These are phyloP conservation scores for Manis crassicaudata DNA, from an alignment of 2,797 vertebrate genomes.

Conservation along the genomic window DNA sequence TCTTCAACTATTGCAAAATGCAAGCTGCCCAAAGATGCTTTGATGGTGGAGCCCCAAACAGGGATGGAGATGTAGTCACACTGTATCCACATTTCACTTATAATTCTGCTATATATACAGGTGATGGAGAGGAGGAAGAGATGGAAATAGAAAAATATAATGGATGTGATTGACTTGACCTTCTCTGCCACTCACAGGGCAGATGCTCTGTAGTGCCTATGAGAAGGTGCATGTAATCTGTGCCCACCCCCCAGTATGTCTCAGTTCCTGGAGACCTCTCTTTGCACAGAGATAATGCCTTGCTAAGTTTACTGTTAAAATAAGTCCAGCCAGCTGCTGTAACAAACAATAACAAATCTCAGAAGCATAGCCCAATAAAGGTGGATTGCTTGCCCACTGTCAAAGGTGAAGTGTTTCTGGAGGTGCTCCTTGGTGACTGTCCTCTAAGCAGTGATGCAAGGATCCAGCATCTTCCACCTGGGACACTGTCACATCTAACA, in stretches of 20 bases:
- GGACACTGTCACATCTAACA: neutral
- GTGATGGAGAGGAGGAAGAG: neutral
- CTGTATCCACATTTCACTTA: neutral
- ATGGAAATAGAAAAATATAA: neutral
- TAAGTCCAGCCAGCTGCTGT: neutral
- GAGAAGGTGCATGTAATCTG: neutral
- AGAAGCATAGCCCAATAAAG: neutral
- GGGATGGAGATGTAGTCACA: neutral
- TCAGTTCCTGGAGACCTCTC: neutral
- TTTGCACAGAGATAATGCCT: neutral
- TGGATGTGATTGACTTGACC: neutral
- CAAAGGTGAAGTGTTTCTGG: neutral
- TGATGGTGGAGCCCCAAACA: neutral
- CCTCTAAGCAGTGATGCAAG: neutral
- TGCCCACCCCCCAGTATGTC: neutral
- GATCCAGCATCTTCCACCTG: neutral
- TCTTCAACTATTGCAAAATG: constrained; percentile 26
- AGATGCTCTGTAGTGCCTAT: neutral
- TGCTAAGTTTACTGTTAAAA: neutral
- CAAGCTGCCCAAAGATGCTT: constrained; percentile 7
- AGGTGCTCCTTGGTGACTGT: neutral
- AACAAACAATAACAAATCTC: neutral
- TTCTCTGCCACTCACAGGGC: neutral
- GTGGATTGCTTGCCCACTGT: neutral
- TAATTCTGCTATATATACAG: neutral